Evolutionary conservation across 2,888 invertebrate species (phyloP).

Genomic region (Meliscaeva auricollis): DNA sequence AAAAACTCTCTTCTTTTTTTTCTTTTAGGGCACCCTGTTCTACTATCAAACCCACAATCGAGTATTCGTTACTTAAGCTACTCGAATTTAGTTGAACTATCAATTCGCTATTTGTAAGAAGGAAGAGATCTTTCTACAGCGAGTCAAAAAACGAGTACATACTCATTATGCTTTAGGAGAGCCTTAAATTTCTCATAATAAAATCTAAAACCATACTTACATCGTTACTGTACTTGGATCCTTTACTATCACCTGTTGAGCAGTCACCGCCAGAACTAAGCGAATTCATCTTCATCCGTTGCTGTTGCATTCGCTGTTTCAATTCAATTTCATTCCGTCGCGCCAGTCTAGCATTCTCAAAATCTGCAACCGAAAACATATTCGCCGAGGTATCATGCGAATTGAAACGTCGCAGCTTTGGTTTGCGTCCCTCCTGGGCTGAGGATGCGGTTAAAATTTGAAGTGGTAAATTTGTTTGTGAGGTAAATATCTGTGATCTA

Average conservation of each 20-base stretch:
- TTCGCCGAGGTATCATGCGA: conserved; percentile 84
- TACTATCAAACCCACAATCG: too few relatives aligned
- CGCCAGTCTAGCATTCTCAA: conserved; percentile 84
- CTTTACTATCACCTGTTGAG: conserved; percentile 84
- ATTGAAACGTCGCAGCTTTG: conserved; percentile 83
- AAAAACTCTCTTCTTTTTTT: too few relatives aligned
- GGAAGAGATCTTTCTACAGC: too few relatives aligned
- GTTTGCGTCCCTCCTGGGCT: conserved; percentile 82
- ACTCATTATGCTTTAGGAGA: too few relatives aligned
- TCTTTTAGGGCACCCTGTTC: too few relatives aligned
- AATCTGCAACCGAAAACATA: conserved; percentile 84
- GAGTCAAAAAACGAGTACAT: too few relatives aligned
- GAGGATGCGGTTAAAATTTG: conserved; percentile 78
- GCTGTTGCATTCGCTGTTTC: conserved; percentile 82
- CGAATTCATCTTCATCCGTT: conserved; percentile 82
- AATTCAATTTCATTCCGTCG: conserved; percentile 84
- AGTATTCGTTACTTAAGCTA: too few relatives aligned
- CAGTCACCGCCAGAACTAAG: conserved; percentile 82
- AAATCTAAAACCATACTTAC: conserved; percentile 77
- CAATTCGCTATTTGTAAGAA: too few relatives aligned
- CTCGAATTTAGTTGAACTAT: too few relatives aligned
- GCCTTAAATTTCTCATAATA: too few relatives aligned
- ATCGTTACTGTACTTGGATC: conserved; percentile 83
- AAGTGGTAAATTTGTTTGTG: conserved; percentile 79
- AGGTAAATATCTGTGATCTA: conserved; percentile 78